Percentiles rank a stretch among this genome's conserved stretches.
Evolutionary conservation across 2,888 invertebrate genomes (phyloP).

Genomic region (Phlogophora meticulosa): DNA sequence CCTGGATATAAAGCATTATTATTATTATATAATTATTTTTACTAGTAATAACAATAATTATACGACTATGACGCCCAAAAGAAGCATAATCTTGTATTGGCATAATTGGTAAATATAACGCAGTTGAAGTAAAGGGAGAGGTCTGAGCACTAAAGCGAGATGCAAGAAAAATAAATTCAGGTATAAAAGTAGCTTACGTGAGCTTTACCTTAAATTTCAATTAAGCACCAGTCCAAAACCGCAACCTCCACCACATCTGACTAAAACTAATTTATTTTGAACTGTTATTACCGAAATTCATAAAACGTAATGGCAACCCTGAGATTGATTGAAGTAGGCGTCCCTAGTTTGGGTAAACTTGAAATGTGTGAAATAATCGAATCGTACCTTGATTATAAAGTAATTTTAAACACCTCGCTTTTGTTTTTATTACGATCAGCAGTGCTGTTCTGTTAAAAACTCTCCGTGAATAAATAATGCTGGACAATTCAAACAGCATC

Average conservation of each 20-base stretch:
- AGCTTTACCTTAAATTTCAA: conserved; percentile 36
- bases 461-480: no score
- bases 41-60: no score
- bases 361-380: conserved; percentile 50
- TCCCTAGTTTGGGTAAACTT: conserved; percentile 44
- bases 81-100: no score
- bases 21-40: no score
- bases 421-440: neutral
- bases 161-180: neutral
- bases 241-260: conserved; percentile 29
- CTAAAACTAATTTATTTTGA: conserved; percentile 51
- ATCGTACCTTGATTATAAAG: conserved; percentile 40
- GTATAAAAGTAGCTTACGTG: neutral
- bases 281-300: conserved; percentile 55
- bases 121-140: no score
- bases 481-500: no score
- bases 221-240: conserved; percentile 41
- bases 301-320: conserved; percentile 47
- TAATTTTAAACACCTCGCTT: conserved; percentile 19
- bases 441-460: no score
- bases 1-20: no score
- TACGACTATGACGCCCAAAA: no score
- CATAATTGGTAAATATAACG: no score
- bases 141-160: no score
- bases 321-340: conserved; percentile 47